These are phyloP conservation scores for Bombus ignitus DNA, from an alignment of 1,140 invertebrate genomes.

Conservation along the genomic window DNA sequence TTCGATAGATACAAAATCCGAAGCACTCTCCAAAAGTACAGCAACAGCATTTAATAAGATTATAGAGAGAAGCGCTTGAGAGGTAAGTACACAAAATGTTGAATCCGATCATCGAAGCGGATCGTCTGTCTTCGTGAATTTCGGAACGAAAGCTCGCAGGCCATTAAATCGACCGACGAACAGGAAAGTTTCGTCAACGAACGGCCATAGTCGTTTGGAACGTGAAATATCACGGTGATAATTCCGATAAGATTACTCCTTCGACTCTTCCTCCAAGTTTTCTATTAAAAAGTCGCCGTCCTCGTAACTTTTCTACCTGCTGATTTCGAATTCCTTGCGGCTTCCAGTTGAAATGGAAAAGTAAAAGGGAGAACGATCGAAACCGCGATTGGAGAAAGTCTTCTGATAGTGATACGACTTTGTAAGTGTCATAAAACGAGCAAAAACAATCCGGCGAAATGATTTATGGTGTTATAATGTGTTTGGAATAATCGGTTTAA, in stretches of 20 bases:
- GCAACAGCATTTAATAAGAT: not conserved
- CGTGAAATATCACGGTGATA: slow-evolving; percentile 7
- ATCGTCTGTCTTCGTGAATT: not conserved
- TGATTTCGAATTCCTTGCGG: not conserved
- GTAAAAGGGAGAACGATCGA: not conserved
- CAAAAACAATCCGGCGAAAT: no score
- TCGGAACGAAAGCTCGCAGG: no score
- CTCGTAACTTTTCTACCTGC: slow-evolving; percentile 4
- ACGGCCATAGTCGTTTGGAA: not conserved
- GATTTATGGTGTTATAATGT: not conserved
- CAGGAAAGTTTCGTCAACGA: slow-evolving; percentile 19
- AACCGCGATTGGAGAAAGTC: not conserved
- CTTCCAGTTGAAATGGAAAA: not conserved
- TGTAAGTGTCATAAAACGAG: not conserved
- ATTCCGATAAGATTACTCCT: slow-evolving; percentile 22
- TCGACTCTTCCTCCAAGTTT: not conserved
- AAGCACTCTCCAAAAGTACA: not conserved
- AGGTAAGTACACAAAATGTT: no score
- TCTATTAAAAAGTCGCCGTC: slow-evolving; percentile 16
- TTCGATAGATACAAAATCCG: not conserved
- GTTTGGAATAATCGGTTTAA: not conserved
- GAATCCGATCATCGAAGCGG: not conserved
- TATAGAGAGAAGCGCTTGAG: not conserved
- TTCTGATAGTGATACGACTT: not conserved
- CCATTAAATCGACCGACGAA: not conserved